phyloP scores from a whole-genome alignment of 2,797 vertebrate genomes.

The Lagocephalus sceleratus region DNA sequence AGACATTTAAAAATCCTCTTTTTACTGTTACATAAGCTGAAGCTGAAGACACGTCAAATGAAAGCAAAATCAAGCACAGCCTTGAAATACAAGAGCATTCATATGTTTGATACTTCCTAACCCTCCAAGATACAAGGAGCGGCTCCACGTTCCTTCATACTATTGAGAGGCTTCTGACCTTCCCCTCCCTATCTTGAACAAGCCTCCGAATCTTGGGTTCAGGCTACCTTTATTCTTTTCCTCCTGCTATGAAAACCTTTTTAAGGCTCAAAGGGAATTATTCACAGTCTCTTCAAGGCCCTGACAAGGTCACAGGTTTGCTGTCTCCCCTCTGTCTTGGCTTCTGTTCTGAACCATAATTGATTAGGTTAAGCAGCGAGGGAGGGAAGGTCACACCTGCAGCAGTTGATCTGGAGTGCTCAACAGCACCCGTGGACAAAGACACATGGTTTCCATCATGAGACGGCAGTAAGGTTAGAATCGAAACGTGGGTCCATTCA shows the following conservation, averaged over 20 bases:
- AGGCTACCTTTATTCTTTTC: slow-evolving; percentile 41
- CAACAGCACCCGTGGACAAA: slow-evolving; percentile 47
- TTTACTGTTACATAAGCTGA: no score
- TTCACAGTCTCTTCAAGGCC: slow-evolving; percentile 76
- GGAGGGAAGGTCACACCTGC: slow-evolving; percentile 72
- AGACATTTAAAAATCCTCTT: no score
- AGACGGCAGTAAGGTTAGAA: slow-evolving; percentile 33
- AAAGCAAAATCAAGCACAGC: no score
- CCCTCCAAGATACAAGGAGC: background rate
- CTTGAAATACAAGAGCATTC: background rate
- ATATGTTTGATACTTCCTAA: slow-evolving; percentile 9
- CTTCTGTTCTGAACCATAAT: slow-evolving; percentile 80
- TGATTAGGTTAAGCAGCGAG: slow-evolving; percentile 80
- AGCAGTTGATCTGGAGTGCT: slow-evolving; percentile 57
- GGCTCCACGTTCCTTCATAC: slow-evolving; percentile 13
- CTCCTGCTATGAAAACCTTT: slow-evolving; percentile 59
- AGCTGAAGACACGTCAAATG: no score
- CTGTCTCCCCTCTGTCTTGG: slow-evolving; percentile 64
- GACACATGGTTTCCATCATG: slow-evolving; percentile 69
- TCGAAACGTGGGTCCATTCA: background rate
- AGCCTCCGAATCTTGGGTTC: slow-evolving; percentile 11
- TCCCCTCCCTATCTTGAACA: slow-evolving; percentile 11
- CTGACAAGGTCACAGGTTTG: slow-evolving; percentile 73
- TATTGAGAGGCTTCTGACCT: slow-evolving; percentile 16
- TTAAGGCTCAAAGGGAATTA: slow-evolving; percentile 77